Evolutionary conservation across 2,888 invertebrate genomes (phyloP).

Genomic region (Liposcelis brunnea): DNA sequence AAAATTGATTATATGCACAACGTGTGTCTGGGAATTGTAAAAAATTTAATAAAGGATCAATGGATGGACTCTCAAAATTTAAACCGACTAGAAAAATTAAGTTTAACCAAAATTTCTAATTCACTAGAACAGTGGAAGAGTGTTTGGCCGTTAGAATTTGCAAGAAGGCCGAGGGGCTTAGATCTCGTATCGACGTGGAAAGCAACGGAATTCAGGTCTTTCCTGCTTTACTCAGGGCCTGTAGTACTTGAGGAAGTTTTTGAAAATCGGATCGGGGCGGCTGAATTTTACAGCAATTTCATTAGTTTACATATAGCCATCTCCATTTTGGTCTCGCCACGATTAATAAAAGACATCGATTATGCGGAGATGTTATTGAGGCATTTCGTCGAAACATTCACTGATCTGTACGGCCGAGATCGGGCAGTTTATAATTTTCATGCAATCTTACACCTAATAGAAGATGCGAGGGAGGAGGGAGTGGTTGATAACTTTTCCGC

Average conservation of each 20-base stretch:
- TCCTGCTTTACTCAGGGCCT: conserved; percentile 19
- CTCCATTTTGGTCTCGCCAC: conserved; percentile 14
- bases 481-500: too few species aligned
- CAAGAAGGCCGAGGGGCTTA: conserved; percentile 16
- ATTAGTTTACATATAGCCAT: conserved; percentile 17
- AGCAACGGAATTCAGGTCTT: conserved; percentile 19
- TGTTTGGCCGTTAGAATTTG: conserved; percentile 18
- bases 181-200: conserved; percentile 16
- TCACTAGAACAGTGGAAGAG: conserved; percentile 11
- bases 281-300: conserved; percentile 17
- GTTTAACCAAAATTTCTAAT: conserved; percentile 11
- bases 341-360: conserved; percentile 11
- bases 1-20: conserved; percentile 13
- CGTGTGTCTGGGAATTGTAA: conserved; percentile 12
- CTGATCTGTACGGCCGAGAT: conserved; percentile 21
- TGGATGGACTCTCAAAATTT: conserved; percentile 11
- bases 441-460: conserved; percentile 21
- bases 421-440: conserved; percentile 24
- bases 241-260: conserved; percentile 16
- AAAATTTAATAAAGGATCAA: conserved; percentile 10
- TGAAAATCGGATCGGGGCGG: not conserved
- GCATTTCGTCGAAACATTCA: conserved; percentile 19
- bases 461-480: conserved; percentile 17
- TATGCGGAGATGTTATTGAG: conserved; percentile 16
- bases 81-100: conserved; percentile 10